Evolutionary conservation across 1,140 invertebrate genomes (phyloP), one percentile per base, ranked within the genome.

Genomic region (Ips typographus): DNA sequence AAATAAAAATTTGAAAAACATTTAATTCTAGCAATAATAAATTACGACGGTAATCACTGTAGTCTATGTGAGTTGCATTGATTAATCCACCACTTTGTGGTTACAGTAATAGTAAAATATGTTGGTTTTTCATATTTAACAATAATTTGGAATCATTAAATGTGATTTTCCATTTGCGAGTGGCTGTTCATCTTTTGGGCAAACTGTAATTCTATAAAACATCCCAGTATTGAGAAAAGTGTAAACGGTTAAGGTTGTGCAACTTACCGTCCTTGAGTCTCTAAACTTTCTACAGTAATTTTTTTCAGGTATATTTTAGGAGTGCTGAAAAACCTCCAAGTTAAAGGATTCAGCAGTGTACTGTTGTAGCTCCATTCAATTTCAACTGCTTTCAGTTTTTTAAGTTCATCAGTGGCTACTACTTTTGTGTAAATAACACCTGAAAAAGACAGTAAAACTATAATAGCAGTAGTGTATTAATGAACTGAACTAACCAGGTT

Each of bases 321-420:
- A 22, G 86, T 86, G 61, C 88, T 84, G 4, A 94, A 79, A 3
- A 93, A 79, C 64, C 92, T 83, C 92, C 92, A 94, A 0, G 91
- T 93, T 47, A 94, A 84, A 0, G 92, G 91, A 80, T 94, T 94
- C 67, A 94, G 85, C 4, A 92, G 76, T 61, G 87, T 92, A 1
- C 88, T 89, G 68, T 89, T 86, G 72, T 92, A 92, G 72, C 88
- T 86, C 91, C 91, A 94, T 71, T 89, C 85, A 1, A 94, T 84
- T 69, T 89, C 85, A 1, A 89, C 86, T 4, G 86, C 84, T 7
- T 81, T 76, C 80, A 91, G 85, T 53, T 85, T 79, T 1, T 86
- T 88, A 1, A 93, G 83, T 68, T 88, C 84, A 38, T 85, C 83
- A 1, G 89, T 87, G 0, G 89, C 83, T 36, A 93, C 80, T 58